Base-by-base conservation (phyloP, 2,888 invertebrate species). In the Andrena camellia region DNA sequence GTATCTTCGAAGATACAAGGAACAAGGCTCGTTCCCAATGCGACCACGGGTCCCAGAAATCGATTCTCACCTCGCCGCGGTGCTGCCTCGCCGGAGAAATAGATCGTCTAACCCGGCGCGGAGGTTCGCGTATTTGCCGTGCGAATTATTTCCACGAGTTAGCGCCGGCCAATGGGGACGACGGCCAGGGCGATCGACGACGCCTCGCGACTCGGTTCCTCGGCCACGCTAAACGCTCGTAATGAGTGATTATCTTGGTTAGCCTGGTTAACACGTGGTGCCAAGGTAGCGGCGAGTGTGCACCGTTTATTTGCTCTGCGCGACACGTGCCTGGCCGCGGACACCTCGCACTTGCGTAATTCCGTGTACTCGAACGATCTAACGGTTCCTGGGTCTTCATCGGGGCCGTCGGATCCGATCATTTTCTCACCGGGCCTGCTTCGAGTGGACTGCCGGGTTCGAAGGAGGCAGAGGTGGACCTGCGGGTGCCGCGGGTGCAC, bases 161-260 rank as follows among this genome's bases (percentile, higher is more conserved):
- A 75, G 70, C 78, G 66, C 52, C 35, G 79, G 29, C 86, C 86
- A 88, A 90, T 88, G 70, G 79, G 78, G 67, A 67, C 42, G 70
- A 79, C 78, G 75, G 59, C 67, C 42, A 72, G 57, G 76, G 62
- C 70, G 71, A 88, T 83, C 80, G 86, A 78, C 69, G 84, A 81
- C 77, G 83, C 57, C 68, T 74, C 77, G 84, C 80, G 76, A 77
- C 78, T 78, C 79, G 81, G 87, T 89, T 42, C 80, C 86, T 80
- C 88, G 85, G 76, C 76, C 85, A 85, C 91, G 93, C 92, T 93
- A 93, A 94, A 92, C 88, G 90, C 89, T 91, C 88, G 93, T 93
- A 94, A 94, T 92, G 91, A 94, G 91, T 91, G 91, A 94, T 94
- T 94, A 94, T 92, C 92, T 93, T 89, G 90, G 92, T 93, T 94